Evolutionary conservation across 2,797 vertebrate genomes (phyloP).

Genomic region (Otus scops): DNA sequence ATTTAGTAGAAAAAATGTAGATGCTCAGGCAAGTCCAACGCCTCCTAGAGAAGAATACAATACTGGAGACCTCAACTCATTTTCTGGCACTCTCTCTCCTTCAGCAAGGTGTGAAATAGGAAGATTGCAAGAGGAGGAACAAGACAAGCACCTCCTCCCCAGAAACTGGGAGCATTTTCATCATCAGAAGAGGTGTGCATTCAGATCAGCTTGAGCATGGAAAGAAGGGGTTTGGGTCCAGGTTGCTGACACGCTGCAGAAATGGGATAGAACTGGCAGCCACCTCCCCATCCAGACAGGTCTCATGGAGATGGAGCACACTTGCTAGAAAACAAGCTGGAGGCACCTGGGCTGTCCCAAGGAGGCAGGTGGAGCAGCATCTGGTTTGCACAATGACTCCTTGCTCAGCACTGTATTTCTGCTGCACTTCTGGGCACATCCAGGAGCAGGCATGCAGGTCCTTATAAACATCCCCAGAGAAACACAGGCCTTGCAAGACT

Average conservation of each 20-base stretch:
- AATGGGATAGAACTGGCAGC: neutral
- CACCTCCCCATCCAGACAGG: neutral
- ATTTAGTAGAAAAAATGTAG: neutral
- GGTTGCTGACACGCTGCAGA: neutral
- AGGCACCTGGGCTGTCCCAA: neutral
- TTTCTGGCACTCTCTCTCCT: neutral
- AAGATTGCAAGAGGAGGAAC: neutral
- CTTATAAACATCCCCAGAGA: neutral
- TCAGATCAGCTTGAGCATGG: neutral
- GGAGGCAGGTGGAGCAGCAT: neutral
- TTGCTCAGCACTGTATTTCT: neutral
- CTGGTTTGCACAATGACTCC: neutral
- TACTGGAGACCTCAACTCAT: neutral
- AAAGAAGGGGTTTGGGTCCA: neutral
- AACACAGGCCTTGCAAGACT: neutral
- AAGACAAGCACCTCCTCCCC: neutral
- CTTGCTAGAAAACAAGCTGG: neutral
- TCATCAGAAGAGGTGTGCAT: neutral
- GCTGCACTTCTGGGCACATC: neutral
- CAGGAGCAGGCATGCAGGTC: neutral
- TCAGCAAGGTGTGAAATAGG: neutral
- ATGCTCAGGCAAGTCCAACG: neutral
- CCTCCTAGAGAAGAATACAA: neutral
- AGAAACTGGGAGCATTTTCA: neutral
- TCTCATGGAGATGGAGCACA: neutral